Conservation (phyloP, 2,888 invertebrate genomes). For the Polietes domitor region DNA sequence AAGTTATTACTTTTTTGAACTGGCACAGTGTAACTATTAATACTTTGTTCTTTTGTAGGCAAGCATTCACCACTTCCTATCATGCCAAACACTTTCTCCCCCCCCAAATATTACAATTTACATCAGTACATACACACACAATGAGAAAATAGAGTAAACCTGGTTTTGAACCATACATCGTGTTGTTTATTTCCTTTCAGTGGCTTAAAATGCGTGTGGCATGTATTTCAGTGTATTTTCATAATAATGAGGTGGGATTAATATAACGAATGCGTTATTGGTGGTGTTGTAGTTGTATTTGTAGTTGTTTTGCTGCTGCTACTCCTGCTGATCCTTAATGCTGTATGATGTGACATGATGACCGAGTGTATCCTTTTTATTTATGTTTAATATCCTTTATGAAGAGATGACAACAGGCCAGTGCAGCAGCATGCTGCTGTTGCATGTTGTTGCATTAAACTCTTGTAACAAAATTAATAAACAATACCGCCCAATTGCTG, state of each 20-base stretch:
- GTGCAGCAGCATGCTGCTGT: not conserved
- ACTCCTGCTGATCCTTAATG: not conserved
- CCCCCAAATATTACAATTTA: not conserved
- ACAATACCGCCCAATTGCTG: slow-evolving; percentile 38
- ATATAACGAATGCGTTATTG: slow-evolving; percentile 9
- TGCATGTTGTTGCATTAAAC: slow-evolving; percentile 10
- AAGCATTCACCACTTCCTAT: too few relatives aligned
- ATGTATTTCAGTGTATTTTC: slow-evolving; percentile 23
- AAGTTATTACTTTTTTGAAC: too few relatives aligned
- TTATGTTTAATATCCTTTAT: slow-evolving; percentile 64
- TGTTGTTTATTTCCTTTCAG: slow-evolving; percentile 27
- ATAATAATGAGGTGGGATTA: slow-evolving; percentile 29
- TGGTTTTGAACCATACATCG: not conserved
- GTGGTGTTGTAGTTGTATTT: not conserved
- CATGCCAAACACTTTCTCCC: too few relatives aligned
- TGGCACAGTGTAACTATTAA: too few relatives aligned
- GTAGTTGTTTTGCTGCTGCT: not conserved
- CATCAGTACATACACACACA: not conserved
- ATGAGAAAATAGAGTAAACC: not conserved
- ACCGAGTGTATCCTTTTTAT: slow-evolving; percentile 59
- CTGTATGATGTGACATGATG: not conserved
- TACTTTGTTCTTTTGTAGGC: too few relatives aligned
- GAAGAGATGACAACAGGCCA: slow-evolving; percentile 47
- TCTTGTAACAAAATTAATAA: slow-evolving; percentile 56
- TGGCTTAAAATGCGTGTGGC: slow-evolving; percentile 21